These are phyloP conservation scores for Zoanthus sociatus DNA, from an alignment of 92 coral and sea anemone genomes.

Conservation along the genomic window DNA sequence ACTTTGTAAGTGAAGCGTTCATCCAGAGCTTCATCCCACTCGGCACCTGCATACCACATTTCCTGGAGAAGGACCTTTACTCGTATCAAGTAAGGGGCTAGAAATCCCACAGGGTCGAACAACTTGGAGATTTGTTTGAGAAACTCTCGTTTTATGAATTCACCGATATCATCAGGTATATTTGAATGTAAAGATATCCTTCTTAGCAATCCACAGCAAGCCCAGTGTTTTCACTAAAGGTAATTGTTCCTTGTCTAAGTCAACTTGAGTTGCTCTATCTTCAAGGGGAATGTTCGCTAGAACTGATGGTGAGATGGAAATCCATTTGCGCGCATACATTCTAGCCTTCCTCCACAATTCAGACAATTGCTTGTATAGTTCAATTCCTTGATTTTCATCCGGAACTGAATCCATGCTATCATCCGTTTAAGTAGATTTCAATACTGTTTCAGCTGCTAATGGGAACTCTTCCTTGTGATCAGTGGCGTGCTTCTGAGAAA, in stretches of 20 bases:
- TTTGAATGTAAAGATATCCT: slow-evolving; percentile 62
- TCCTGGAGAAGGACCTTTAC: too few species aligned
- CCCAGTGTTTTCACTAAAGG: slow-evolving; percentile 67
- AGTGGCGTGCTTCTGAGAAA: slow-evolving; percentile 18
- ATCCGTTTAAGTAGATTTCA: slow-evolving; percentile 62
- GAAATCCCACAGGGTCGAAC: too few species aligned
- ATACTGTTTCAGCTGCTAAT: slow-evolving; percentile 66
- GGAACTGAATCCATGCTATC: slow-evolving; percentile 77
- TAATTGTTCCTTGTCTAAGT: slow-evolving; percentile 42
- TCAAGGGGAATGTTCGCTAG: slow-evolving; percentile 19
- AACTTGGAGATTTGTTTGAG: slow-evolving; percentile 49
- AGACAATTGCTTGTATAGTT: slow-evolving; percentile 39
- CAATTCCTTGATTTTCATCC: slow-evolving; percentile 49
- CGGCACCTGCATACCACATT: too few species aligned
- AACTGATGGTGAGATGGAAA: slow-evolving; percentile 54
- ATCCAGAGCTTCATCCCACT: too few species aligned
- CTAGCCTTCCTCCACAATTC: slow-evolving; percentile 60
- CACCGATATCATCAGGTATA: slow-evolving; percentile 26
- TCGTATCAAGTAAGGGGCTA: not conserved
- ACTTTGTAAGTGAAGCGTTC: too few species aligned
- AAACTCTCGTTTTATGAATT: slow-evolving; percentile 60
- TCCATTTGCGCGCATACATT: slow-evolving; percentile 72
- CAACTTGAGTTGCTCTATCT: slow-evolving; percentile 50
- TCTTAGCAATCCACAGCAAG: slow-evolving; percentile 61
- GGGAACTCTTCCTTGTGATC: slow-evolving; percentile 10